Conservation (phyloP, 2,797 vertebrate genomes). For the Syngnathus acus region DNA sequence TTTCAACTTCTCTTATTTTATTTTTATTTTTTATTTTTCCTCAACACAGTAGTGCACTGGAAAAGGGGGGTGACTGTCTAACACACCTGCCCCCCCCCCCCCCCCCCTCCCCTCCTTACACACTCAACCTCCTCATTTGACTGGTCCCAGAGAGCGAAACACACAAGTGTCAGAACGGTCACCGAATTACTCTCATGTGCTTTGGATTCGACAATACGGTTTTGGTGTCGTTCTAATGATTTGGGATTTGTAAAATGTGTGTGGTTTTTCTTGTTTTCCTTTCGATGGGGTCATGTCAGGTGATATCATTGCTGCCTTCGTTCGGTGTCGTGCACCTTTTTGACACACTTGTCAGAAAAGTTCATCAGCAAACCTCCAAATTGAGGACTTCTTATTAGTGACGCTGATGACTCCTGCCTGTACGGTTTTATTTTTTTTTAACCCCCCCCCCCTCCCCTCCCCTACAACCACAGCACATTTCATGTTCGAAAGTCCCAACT, state of each 20-base stretch:
- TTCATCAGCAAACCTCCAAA: conserved; percentile 3
- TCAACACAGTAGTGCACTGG: conserved; percentile 61
- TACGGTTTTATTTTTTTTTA: conserved; percentile 21
- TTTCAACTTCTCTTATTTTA: conserved; percentile 37
- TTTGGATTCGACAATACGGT: conserved; percentile 64
- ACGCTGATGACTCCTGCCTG: conserved; percentile 37
- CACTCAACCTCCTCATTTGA: conserved; percentile 22
- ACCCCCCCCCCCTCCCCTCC: conserved; percentile 3
- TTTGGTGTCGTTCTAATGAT: conserved; percentile 46
- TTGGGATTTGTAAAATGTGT: conserved; percentile 50
- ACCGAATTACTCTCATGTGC: conserved; percentile 47
- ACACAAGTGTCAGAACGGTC: conserved; percentile 37
- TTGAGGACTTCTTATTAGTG: conserved; percentile 21
- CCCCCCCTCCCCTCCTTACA: neutral
- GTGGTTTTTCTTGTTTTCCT: conserved; percentile 10
- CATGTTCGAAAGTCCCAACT: conserved; percentile 16
- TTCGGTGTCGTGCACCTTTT: neutral
- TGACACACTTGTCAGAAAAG: conserved; percentile 7
- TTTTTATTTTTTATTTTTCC: conserved; percentile 33
- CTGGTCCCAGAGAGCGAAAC: conserved; percentile 43
- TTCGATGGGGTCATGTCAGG: neutral
- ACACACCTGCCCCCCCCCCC: neutral
- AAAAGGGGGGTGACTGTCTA: conserved; percentile 37
- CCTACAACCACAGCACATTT: conserved; percentile 13
- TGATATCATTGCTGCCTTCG: conserved; percentile 63